A percentile compares a stretch with the other conserved stretches of the same genome.
phyloP scores from a whole-genome alignment of 2,113 vertebrate species.

The Myanophis thanlyinensis region DNA sequence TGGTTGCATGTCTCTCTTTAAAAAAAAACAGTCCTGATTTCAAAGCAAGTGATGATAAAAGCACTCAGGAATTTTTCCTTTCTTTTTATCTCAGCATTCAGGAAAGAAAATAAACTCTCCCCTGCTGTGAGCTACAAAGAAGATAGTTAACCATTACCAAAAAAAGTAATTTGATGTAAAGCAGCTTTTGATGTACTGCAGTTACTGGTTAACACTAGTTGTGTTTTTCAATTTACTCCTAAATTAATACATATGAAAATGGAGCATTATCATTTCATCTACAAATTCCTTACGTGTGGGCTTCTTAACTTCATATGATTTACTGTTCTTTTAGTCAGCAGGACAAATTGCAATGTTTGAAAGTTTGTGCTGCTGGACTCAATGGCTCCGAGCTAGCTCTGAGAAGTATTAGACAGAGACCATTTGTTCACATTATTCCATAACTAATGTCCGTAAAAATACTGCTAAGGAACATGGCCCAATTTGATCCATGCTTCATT shows the following conservation, averaged over 20 bases:
- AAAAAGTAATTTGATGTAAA: constrained; percentile 47
- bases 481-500: neutral
- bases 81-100: constrained; percentile 52
- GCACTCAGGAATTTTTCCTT: constrained; percentile 53
- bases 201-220: constrained; percentile 59
- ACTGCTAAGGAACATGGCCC: neutral
- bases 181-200: constrained; percentile 46
- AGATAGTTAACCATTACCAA: constrained; percentile 69
- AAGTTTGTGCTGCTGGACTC: neutral
- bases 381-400: neutral
- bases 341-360: neutral
- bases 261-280: neutral
- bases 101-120: constrained; percentile 31
- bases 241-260: neutral
- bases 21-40: constrained; percentile 25
- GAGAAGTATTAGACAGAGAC: neutral
- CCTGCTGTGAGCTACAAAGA: constrained; percentile 58
- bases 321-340: neutral
- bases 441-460: neutral
- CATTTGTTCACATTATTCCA: neutral
- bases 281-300: neutral
- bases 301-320: neutral
- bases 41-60: constrained; percentile 22
- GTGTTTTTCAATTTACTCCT: constrained; percentile 24
- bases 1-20: constrained; percentile 21